phyloP scores from a whole-genome alignment of 2,888 invertebrate genomes.

The Blera fallax region DNA sequence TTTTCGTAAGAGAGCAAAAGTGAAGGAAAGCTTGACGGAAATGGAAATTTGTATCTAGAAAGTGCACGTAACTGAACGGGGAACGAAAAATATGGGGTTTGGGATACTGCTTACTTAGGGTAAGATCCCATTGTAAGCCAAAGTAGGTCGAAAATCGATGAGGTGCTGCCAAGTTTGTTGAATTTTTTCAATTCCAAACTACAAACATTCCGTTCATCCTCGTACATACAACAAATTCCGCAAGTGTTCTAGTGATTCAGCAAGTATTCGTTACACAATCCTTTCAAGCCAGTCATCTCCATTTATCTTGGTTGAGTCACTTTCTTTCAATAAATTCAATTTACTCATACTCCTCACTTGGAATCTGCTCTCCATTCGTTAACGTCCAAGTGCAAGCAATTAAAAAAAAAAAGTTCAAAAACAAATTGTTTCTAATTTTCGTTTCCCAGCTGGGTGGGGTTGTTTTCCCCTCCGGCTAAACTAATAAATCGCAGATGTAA shows the following conservation, averaged over 20 bases:
- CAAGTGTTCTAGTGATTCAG: neutral
- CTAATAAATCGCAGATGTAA: constrained; percentile 56
- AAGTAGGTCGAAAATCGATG: no score
- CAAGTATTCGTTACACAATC: neutral
- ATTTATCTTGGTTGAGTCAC: constrained; percentile 43
- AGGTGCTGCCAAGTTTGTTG: no score
- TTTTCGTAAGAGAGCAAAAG: no score
- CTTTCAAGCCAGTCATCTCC: constrained; percentile 17
- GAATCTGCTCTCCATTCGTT: constrained; percentile 13
- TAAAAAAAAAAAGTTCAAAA: neutral
- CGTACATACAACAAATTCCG: no score
- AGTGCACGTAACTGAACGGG: no score
- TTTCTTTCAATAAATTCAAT: constrained; percentile 31
- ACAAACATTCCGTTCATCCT: no score
- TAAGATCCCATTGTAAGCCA: no score
- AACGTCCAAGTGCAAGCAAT: constrained; percentile 40
- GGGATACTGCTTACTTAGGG: no score
- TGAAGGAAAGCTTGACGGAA: no score
- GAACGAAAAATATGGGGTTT: no score
- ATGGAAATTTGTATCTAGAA: no score
- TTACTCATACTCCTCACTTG: neutral
- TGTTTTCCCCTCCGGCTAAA: neutral
- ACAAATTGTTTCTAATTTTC: constrained; percentile 32
- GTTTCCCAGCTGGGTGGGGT: neutral
- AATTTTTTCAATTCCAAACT: no score